phyloP scores from a whole-genome alignment of 2,797 vertebrate genomes.

The Chaetophractus vellerosus region DNA sequence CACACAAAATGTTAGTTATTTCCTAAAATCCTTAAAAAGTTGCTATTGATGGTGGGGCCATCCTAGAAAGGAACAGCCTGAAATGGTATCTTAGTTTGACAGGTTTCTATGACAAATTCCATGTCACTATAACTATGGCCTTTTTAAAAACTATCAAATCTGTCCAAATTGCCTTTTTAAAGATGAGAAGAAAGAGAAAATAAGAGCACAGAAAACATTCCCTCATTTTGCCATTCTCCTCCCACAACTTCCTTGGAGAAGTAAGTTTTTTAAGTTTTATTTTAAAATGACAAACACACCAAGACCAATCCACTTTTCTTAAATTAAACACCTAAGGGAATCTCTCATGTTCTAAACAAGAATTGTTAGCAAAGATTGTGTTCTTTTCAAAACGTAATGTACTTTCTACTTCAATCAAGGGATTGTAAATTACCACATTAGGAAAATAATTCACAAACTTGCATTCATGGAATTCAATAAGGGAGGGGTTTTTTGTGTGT shows the following conservation, averaged over 20 bases:
- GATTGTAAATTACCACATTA: neutral
- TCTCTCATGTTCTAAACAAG: neutral
- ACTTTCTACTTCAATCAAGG: neutral
- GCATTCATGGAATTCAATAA: neutral
- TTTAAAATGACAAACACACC: neutral
- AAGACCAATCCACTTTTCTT: neutral
- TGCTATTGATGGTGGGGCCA: neutral
- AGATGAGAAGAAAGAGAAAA: constrained; percentile 35
- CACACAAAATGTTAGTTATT: constrained; percentile 10
- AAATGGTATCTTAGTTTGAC: neutral
- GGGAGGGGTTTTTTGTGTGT: neutral
- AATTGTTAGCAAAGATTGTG: neutral
- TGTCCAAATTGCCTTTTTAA: neutral
- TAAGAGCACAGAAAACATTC: neutral
- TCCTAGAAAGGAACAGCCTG: neutral
- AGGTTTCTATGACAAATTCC: too few species aligned
- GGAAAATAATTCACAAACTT: neutral
- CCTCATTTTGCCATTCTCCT: neutral
- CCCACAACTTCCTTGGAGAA: neutral
- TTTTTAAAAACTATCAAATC: constrained; percentile 7
- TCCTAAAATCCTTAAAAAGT: neutral
- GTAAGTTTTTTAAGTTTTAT: neutral
- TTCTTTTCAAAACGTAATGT: constrained; percentile 9
- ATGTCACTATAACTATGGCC: neutral
- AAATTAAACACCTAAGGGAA: constrained; percentile 19